Percentiles rank a stretch among this genome's conserved stretches.
phyloP scores from a whole-genome alignment of 1,140 invertebrate genomes.

The Dolichoris vasculosae region DNA sequence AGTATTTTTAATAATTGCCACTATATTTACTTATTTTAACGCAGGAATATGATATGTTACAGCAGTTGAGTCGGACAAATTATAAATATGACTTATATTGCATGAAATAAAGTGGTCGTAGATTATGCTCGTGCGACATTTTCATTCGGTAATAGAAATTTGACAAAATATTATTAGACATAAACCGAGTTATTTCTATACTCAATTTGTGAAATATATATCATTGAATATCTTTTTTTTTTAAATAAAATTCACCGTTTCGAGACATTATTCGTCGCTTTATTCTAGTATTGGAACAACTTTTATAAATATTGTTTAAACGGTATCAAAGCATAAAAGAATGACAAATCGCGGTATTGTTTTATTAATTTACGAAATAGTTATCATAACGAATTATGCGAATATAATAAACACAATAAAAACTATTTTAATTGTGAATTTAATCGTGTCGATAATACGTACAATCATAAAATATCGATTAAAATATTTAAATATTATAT shows the following conservation, averaged over 20 bases:
- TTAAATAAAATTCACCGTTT: neutral
- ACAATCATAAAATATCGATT: neutral
- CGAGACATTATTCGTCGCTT: too few relatives aligned
- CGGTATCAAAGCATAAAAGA: too few relatives aligned
- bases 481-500: neutral
- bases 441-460: neutral
- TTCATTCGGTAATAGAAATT: constrained; percentile 24
- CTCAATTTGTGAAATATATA: neutral
- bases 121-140: constrained; percentile 1
- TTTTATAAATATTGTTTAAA: too few relatives aligned
- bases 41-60: neutral
- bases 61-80: neutral
- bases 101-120: neutral
- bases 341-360: too few relatives aligned
- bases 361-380: too few relatives aligned
- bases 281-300: neutral
- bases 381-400: too few relatives aligned
- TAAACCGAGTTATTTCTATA: neutral
- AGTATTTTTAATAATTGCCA: constrained; percentile 40
- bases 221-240: neutral
- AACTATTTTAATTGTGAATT: too few relatives aligned
- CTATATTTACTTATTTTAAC: constrained; percentile 16
- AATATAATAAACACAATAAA: too few relatives aligned
- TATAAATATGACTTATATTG: constrained; percentile 22
- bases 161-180: constrained; percentile 20